phyloP scores from a whole-genome alignment of 2,888 invertebrate species.

The Andrena dorsata region DNA sequence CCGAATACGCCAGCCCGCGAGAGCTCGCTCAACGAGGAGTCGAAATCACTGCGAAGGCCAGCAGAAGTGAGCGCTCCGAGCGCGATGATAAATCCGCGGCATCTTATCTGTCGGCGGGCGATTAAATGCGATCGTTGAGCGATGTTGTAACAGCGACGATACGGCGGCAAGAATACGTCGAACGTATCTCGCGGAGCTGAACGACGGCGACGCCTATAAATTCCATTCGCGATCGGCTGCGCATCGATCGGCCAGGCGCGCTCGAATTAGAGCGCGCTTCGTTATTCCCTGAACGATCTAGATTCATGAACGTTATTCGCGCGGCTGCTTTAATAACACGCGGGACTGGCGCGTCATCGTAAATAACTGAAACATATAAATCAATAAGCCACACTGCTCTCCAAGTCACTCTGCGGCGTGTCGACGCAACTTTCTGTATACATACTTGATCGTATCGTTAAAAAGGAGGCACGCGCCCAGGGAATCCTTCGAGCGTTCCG shows the following conservation, averaged over 20 bases:
- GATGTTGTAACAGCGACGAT: conserved; percentile 37
- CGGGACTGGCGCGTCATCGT: neutral
- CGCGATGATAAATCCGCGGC: conserved; percentile 45
- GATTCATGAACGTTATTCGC: neutral
- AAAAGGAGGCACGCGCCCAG: neutral
- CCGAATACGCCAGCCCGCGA: neutral
- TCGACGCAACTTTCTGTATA: neutral
- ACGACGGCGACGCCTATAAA: neutral
- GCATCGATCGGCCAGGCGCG: neutral
- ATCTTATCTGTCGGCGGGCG: conserved; percentile 52
- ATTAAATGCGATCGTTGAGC: conserved; percentile 42
- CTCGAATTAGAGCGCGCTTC: neutral
- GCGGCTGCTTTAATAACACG: neutral
- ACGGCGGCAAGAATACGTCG: conserved; percentile 1
- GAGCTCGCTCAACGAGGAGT: neutral
- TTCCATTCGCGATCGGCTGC: neutral
- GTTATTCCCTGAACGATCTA: neutral
- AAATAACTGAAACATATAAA: conserved; percentile 23
- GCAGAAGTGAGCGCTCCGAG: conserved; percentile 20
- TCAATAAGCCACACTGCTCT: conserved; percentile 8
- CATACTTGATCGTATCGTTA: neutral
- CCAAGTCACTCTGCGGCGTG: neutral
- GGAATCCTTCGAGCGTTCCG: neutral
- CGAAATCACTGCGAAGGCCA: conserved; percentile 8
- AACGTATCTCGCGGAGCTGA: too few species aligned